Percentiles rank a stretch among this genome's conserved stretches.
phyloP scores from a whole-genome alignment of 2,888 invertebrate genomes.

The Nebria salina region DNA sequence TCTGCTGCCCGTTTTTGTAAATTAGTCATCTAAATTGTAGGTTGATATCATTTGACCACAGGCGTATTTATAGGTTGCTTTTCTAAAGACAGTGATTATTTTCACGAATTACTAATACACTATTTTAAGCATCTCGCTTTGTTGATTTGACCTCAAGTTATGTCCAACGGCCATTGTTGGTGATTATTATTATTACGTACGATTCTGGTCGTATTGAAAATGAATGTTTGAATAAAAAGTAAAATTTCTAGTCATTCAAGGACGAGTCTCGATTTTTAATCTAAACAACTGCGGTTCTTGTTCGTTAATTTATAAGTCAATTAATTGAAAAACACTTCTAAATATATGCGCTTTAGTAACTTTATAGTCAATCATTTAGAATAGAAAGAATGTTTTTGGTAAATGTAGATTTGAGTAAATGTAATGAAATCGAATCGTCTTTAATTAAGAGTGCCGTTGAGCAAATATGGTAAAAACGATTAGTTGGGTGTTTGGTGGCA shows the following conservation, averaged over 20 bases:
- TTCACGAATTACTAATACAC: neutral
- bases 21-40: neutral
- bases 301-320: too few relatives aligned
- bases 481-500: conserved; percentile 1
- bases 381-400: too few relatives aligned
- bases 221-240: neutral
- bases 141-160: neutral
- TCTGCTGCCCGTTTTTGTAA: too few relatives aligned
- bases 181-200: neutral
- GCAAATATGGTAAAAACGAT: neutral
- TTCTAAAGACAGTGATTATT: neutral
- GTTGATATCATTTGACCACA: neutral
- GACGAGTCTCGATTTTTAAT: neutral
- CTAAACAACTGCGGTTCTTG: too few relatives aligned
- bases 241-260: neutral
- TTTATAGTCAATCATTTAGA: too few relatives aligned
- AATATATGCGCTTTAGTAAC: too few relatives aligned
- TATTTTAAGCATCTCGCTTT: neutral
- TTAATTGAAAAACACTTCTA: too few relatives aligned
- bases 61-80: neutral
- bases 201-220: neutral
- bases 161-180: neutral
- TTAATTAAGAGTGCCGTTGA: neutral
- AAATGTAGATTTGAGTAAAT: too few relatives aligned
- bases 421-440: neutral